Evolutionary conservation across 1,140 invertebrate species (phyloP), one percentile per base, ranked within the genome.

Genomic region (Phymastichus coffea): DNA sequence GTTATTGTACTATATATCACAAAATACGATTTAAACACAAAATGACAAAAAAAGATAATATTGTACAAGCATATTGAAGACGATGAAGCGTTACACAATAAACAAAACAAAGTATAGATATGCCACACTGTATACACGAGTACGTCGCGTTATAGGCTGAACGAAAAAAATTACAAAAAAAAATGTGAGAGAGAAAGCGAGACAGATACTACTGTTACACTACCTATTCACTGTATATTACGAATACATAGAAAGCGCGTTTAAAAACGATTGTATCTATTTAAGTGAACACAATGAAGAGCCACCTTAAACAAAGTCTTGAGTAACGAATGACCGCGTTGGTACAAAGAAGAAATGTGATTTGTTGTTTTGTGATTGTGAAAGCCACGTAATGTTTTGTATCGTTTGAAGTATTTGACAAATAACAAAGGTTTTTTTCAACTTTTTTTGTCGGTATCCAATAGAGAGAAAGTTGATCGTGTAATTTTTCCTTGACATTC

Each of bases 1-100:
- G 73, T 76, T 73, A 71, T 43, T 74, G 69, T 75, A 72, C 70
- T 69, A 71, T 76, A 70, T 64, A 69, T 56, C 72, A 66, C 68
- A 65, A 66, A 60, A 54, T 40, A 60, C 26, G 49, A 40, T n/a
- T n/a, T n/a, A n/a, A 38, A 40, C 38, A 30, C 25, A 48, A 26
- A 52, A 40, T 30, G 1, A 57, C 23, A 51, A 59, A 59, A n/a
- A 59, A 59, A 53, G 38, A 52, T 28, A 47, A 53, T 30, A 47
- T 53, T 70, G 66, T 71, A 68, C 67, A 68, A 71, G 51, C 66
- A 66, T 65, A 67, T 14, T 52, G 51, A 54, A 57, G 61, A 55
- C 47, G 56, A 66, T 63, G 57, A 52, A 38, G 33, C 33, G 23
- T 30, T 47, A 53, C 30, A 46, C 48, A 53, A 43, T 20, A 20